These are phyloP conservation scores for Stomorhina lunata DNA, from an alignment of 2,888 invertebrate species.

Conservation along the genomic window DNA sequence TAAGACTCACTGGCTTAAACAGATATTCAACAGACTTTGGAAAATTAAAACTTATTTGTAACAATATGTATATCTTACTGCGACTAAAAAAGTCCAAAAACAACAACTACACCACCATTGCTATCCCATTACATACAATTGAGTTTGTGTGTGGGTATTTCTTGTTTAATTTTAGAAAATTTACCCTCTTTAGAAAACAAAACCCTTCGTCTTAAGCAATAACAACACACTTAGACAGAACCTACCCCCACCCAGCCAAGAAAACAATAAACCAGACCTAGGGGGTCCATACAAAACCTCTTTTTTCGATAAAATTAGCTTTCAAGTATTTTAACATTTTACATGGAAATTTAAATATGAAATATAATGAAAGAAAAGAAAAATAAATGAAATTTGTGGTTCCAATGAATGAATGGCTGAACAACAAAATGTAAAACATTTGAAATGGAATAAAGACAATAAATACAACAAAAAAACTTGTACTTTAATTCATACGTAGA, in stretches of 20 bases:
- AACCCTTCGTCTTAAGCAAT: neutral
- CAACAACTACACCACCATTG: neutral
- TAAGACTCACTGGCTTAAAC: too few relatives aligned
- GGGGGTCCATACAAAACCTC: neutral
- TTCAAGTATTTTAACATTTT: too few relatives aligned
- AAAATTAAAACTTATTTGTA: too few relatives aligned
- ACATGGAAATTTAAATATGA: too few relatives aligned
- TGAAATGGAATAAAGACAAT: too few relatives aligned
- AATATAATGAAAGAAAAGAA: neutral
- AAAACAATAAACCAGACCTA: neutral
- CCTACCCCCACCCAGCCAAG: neutral
- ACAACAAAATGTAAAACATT: neutral
- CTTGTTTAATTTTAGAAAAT: neutral
- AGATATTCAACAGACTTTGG: too few relatives aligned
- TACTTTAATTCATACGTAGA: constrained; percentile 2
- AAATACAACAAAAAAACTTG: neutral
- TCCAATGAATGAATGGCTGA: neutral
- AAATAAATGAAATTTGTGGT: neutral
- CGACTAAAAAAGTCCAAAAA: neutral
- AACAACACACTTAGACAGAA: neutral
- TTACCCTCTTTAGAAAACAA: neutral
- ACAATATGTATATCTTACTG: too few relatives aligned
- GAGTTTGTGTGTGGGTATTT: neutral
- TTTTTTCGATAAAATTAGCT: neutral
- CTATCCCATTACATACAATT: neutral